Evolutionary conservation across 1,140 invertebrate genomes (phyloP), one percentile per base, ranked within the genome.

Genomic region (Chelonus insularis): DNA sequence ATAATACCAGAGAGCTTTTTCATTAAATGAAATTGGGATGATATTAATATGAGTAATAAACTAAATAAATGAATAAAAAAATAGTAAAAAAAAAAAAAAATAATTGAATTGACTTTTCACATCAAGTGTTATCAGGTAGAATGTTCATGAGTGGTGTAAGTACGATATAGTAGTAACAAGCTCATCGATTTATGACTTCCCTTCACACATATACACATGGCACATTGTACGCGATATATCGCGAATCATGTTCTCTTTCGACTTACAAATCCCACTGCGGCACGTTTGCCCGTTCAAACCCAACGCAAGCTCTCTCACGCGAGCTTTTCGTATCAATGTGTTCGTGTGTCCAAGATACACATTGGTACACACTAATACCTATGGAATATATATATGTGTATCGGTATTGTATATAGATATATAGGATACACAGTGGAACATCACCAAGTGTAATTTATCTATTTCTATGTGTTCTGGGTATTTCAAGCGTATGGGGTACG

Each of bases 221-320:
- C 29, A 43, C 37, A 21, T 16, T 16, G 32, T n/a, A 12, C 8
- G 21, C 21, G 37, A 16, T 8, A 23, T 29, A 43, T 29, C 25
- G 25, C 37, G 59, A 61, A 55, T 61, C 59, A 39, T 61, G 59
- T 61, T 58, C 25, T 18, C 39, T 43, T 36, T 48, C 51, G 39
- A 61, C 59, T 61, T 61, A 61, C 59, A 61, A 61, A 55, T 61
- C 59, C 59, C 43, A 47, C 23, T 52, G 51, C 51, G 59, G 50
- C 59, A 61, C 59, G 51, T 61, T 55, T 36, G 29, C 23, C 34
- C 36, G 37, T 54, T 60, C 57, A 39, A n/a, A 14, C 57, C 54
- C 41, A 36, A 58, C 43, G 39, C 43, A 21, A 11, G 12, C 5
- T 14, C 16, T 43, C 50, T 45, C 59, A 55, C 50, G 51, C 41